Evolutionary conservation across 2,888 invertebrate genomes (phyloP).

Genomic region (Ethmia dodecea): DNA sequence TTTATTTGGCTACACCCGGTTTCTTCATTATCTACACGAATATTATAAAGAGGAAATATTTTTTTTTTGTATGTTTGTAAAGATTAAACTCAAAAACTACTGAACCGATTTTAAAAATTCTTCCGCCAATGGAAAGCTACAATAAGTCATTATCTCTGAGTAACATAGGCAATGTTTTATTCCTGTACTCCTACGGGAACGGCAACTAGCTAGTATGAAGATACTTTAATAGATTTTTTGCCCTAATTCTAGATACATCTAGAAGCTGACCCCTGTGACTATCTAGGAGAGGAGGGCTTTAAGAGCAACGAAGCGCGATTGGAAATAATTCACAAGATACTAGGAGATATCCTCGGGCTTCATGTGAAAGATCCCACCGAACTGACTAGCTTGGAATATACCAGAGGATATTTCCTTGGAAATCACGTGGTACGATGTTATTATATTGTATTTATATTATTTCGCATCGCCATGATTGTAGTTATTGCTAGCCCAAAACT

Average conservation of each 20-base stretch:
- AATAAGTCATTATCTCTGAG: too few species aligned
- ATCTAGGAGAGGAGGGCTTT: constrained; percentile 59
- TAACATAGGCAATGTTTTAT: too few species aligned
- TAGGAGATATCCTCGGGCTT: constrained; percentile 83
- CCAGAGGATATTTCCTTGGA: constrained; percentile 86
- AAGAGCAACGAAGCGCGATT: constrained; percentile 81
- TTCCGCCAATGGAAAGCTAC: too few species aligned
- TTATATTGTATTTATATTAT: constrained; percentile 3
- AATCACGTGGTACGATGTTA: constrained; percentile 83
- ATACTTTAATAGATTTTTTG: too few species aligned
- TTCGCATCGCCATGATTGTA: constrained; percentile 48
- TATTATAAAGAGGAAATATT: too few species aligned
- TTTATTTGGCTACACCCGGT: too few species aligned
- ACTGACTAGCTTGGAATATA: constrained; percentile 61
- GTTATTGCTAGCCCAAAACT: constrained; percentile 33
- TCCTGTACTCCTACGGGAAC: too few species aligned
- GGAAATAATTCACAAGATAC: constrained; percentile 86
- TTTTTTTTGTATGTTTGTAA: too few species aligned
- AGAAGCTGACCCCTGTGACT: constrained; percentile 84
- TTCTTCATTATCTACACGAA: too few species aligned
- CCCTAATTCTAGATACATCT: constrained; percentile 88
- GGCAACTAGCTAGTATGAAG: too few species aligned
- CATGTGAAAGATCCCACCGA: constrained; percentile 70
- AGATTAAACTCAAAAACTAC: too few species aligned
- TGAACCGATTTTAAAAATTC: too few species aligned